Evolutionary conservation across 2,888 invertebrate species (phyloP), one percentile per base, ranked within the genome.

Genomic region (Schrankia costaestrigalis): DNA sequence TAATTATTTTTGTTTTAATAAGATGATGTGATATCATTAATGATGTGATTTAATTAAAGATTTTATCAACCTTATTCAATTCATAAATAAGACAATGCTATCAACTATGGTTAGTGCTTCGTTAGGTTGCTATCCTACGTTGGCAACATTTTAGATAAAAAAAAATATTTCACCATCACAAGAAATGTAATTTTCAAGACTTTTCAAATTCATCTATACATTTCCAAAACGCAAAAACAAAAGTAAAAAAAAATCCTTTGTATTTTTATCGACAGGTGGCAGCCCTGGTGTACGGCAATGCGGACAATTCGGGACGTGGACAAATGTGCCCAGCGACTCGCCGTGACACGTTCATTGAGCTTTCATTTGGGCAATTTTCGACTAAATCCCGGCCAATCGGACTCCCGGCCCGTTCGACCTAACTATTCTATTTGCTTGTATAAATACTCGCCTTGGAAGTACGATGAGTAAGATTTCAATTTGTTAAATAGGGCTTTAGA

Each of bases 361-460:
- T 81, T 84, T 85, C 84, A 83, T 86, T 86, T 82, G 83, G 80
- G 75, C 82, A 83, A 86, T 84, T 85, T 82, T 83, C 83, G 77
- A 74, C 78, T 76, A 82, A 84, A 83, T 79, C 81, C 78, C 70
- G 64, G 64, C 78, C 80, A 78, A 80, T 83, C 78, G 78, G 73
- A 73, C 61, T 63, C 64, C 54, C 25, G 35, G 54, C 54, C 52
- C 49, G 61, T 46, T 48, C 45, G 50, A 53, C 52, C 70, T 73
- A 74, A 77, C 72, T 74, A 69, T 59, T 56, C 71, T 67, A 67
- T 73, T 79, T 64, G 62, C 56, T 62, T 65, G 63, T 66, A 67
- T 72, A 71, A 73, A 77, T 73, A 71, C 66, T 62, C 41, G 47
- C 63, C 55, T 64, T 56, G 52, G 47, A 52, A 52, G 52, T 57